Evolutionary conservation across 1,140 invertebrate genomes (phyloP), one percentile per base, ranked within the genome.

Genomic region (Trichonephila inaurata): DNA sequence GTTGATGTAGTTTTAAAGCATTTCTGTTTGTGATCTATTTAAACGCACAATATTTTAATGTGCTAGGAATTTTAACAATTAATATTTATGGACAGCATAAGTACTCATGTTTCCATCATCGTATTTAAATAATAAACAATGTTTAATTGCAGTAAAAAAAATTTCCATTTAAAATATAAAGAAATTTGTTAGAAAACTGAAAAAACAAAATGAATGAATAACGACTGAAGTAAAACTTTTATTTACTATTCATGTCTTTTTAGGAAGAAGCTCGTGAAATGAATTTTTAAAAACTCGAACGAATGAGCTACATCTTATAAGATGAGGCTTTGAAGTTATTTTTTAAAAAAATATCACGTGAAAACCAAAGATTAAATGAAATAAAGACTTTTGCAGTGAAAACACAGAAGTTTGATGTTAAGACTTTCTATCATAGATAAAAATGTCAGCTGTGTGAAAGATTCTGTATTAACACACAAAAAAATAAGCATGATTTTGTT

Each of bases 241-340:
- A 92, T 40, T 92, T 91, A 91, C 28, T n/a, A 69, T 92, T 40
- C 33, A 64, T 92, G 64, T 92, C 69, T 92, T 92, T 92, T 85
- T 92, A 92, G 90, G 90, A 92, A 33, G 90, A 92, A 85, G 90
- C 72, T 85, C 72, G 72, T 82, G 90, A 92, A 92, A 85, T 92
- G 90, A 92, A 92, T 92, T 92, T 92, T 92, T 92, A 92, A 92
- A 58, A 88, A 82, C 77, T 85, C 81, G 40, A 44, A 40, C 66
- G 44, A 51, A 89, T 28, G 44, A 89, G 64, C 88, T 58, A 85
- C 81, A 83, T 66, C 90, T n/a, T 24, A 85, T 92, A 69, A 64
- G 61, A 85, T 92, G 58, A 51, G 51, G 51, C 51, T 51, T 40
- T 51, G 51, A 92, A 92, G 77, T 28, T 89, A 69, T 51, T 81